Conservation (phyloP, 2,888 invertebrate species). For the Piscicola geometra region DNA sequence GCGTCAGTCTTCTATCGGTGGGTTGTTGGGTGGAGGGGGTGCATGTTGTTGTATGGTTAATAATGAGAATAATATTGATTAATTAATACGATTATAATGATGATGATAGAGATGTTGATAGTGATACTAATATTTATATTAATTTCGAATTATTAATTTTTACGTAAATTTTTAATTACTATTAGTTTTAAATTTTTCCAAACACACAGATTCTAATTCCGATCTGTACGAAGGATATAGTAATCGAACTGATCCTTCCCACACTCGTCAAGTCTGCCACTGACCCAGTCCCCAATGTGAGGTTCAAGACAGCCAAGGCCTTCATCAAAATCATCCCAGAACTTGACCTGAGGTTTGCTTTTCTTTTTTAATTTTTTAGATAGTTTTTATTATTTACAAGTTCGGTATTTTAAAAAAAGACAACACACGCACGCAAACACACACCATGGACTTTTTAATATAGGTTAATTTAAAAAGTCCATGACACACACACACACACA, state of each 20-base stretch:
- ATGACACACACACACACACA: too few relatives aligned
- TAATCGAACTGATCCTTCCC: constrained; percentile 27
- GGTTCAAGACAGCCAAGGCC: constrained; percentile 34
- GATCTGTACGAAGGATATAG: constrained; percentile 27
- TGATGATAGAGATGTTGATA: too few relatives aligned
- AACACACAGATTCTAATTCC: constrained; percentile 20
- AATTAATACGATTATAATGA: too few relatives aligned
- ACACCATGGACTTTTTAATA: background rate
- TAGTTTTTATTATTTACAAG: background rate
- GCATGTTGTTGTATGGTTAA: too few relatives aligned
- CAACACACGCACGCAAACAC: too few relatives aligned
- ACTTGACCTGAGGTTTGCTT: constrained; percentile 20
- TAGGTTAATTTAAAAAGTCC: background rate
- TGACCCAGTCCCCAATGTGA: constrained; percentile 36
- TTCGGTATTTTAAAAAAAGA: too few relatives aligned
- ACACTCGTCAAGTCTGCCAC: constrained; percentile 15
- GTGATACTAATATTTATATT: background rate
- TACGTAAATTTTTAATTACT: too few relatives aligned
- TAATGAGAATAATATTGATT: too few relatives aligned
- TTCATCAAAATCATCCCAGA: constrained; percentile 26
- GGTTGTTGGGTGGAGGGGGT: too few relatives aligned
- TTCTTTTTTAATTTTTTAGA: background rate
- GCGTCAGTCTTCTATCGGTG: constrained; percentile 17
- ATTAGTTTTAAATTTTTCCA: too few relatives aligned
- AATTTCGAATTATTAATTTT: background rate